Evolutionary conservation across 2,113 vertebrate genomes (phyloP).

Genomic region (Mixornis gularis): DNA sequence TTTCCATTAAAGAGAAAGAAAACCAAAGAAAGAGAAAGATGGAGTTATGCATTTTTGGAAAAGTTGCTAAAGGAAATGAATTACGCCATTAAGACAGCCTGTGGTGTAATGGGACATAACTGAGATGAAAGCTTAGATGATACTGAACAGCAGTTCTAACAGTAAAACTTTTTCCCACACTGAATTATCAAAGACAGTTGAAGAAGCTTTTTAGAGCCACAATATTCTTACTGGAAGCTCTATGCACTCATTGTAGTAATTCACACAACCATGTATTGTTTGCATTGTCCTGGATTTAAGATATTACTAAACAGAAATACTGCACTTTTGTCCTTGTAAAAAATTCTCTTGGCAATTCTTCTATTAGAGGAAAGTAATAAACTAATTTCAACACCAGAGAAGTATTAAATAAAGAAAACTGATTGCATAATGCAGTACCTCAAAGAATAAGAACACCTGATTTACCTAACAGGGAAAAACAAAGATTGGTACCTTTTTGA

Average conservation of each 20-base stretch:
- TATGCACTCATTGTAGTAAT: neutral
- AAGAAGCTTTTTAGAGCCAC: neutral
- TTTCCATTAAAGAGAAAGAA: neutral
- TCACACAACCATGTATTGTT: neutral
- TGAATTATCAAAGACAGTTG: neutral
- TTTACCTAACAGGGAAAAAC: neutral
- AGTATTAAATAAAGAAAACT: neutral
- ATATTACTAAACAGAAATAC: neutral
- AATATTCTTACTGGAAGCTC: neutral
- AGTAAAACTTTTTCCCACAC: neutral
- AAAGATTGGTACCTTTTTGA: neutral
- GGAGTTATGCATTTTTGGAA: neutral
- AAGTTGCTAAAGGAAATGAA: neutral
- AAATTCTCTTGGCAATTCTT: neutral
- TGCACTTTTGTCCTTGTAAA: neutral
- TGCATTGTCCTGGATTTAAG: neutral
- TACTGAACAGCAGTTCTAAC: neutral
- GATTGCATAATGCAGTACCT: neutral
- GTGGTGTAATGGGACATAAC: neutral
- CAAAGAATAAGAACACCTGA: neutral
- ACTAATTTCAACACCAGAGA: neutral
- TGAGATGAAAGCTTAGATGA: neutral
- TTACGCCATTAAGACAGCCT: neutral
- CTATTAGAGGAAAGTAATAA: neutral
- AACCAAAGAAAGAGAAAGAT: neutral